These are phyloP conservation scores for Litocranius walleri DNA, from an alignment of 2,113 vertebrate genomes.

Conservation along the genomic window DNA sequence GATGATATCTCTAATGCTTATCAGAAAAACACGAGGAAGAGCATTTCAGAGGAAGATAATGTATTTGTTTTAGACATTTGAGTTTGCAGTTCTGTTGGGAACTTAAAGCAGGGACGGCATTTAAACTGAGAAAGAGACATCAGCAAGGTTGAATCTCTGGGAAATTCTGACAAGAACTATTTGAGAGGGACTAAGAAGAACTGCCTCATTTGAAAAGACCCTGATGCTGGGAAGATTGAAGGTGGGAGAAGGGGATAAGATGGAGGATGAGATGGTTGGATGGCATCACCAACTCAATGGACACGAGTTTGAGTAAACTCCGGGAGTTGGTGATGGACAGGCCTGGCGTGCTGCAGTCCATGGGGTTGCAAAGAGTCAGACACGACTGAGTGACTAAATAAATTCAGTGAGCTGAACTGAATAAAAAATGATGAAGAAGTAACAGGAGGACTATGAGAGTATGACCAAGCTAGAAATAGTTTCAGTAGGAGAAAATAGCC, in stretches of 20 bases:
- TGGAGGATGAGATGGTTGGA: background rate
- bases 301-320: background rate
- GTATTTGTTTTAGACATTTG: background rate
- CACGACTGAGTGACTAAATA: background rate
- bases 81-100: background rate
- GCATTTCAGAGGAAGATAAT: background rate
- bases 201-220: background rate
- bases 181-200: background rate
- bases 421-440: background rate
- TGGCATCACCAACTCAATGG: background rate
- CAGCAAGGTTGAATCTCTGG: background rate
- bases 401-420: background rate
- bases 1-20: background rate
- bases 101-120: background rate
- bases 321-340: background rate
- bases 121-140: background rate
- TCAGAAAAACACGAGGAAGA: background rate
- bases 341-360: background rate
- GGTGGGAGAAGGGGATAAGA: background rate
- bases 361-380: background rate
- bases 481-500: background rate
- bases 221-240: background rate
- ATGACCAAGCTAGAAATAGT: background rate
- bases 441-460: background rate
- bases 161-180: background rate